Evolutionary conservation across 2,888 invertebrate species (phyloP).

Genomic region (Entomobrya multifasciata): DNA sequence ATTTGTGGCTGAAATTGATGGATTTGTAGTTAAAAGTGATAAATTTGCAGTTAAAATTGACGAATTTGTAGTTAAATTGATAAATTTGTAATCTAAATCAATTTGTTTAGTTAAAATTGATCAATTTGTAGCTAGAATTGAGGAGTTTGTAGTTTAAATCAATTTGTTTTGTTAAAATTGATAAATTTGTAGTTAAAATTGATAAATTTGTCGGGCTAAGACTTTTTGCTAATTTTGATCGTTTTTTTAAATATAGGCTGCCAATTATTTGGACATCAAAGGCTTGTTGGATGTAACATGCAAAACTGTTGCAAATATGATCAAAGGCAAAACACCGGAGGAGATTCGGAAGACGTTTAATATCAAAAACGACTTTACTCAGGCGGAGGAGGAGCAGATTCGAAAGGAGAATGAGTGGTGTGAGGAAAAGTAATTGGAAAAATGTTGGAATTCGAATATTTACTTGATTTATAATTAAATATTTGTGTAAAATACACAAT

Average conservation of each 20-base stretch:
- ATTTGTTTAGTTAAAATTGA: no score
- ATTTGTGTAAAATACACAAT: no score
- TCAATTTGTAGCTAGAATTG: no score
- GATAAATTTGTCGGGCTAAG: not conserved
- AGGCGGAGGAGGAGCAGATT: slow-evolving; percentile 98
- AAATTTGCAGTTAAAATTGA: no score
- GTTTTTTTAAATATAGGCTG: slow-evolving; percentile 84
- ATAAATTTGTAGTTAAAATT: not conserved
- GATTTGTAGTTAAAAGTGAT: no score
- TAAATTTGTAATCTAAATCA: no score
- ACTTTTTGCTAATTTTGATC: no score
- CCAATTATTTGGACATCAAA: slow-evolving; percentile 97
- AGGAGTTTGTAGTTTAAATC: no score
- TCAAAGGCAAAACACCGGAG: slow-evolving; percentile 98
- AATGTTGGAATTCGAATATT: no score
- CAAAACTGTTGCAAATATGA: slow-evolving; percentile 99
- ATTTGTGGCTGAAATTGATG: not conserved
- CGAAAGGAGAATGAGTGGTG: slow-evolving; percentile 98
- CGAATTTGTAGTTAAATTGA: no score
- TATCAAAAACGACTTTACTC: slow-evolving; percentile 97
- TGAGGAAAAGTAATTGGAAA: slow-evolving; percentile 89
- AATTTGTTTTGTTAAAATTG: not conserved
- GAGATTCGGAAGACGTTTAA: slow-evolving; percentile 98
- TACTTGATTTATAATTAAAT: no score
- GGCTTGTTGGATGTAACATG: slow-evolving; percentile 98